Percentiles rank a stretch among this genome's conserved stretches.
Evolutionary conservation across 2,113 vertebrate species (phyloP).

Genomic region (Caloenas nicobarica): DNA sequence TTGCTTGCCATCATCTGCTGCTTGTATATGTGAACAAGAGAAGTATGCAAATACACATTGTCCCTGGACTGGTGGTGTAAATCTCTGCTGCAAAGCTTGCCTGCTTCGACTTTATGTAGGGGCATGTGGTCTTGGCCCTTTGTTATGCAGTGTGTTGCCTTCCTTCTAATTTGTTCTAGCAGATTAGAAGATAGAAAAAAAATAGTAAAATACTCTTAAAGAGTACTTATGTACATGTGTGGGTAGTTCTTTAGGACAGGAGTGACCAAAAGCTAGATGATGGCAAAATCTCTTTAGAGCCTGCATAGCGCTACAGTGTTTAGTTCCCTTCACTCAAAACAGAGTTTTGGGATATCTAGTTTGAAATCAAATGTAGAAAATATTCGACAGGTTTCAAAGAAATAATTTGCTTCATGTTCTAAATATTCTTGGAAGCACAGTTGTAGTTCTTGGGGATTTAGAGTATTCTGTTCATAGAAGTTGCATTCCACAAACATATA

Average conservation of each 20-base stretch:
- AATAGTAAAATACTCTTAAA: neutral
- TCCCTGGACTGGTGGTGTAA: neutral
- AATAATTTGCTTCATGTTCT: neutral
- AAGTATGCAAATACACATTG: neutral
- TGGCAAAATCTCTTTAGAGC: neutral
- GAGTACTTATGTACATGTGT: neutral
- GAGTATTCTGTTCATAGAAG: neutral
- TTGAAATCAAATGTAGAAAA: neutral
- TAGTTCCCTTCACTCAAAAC: neutral
- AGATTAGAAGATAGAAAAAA: neutral
- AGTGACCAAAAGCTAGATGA: neutral
- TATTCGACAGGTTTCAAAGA: neutral
- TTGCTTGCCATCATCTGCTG: neutral
- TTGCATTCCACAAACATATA: rapidly evolving
- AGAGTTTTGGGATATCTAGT: rapidly evolving
- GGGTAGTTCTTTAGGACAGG: neutral
- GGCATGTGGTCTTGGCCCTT: neutral
- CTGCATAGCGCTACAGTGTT: neutral
- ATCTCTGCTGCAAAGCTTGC: neutral
- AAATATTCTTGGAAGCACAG: neutral
- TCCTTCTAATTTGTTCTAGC: neutral
- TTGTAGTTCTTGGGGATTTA: neutral
- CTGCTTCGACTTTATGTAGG: neutral
- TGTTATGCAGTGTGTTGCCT: neutral
- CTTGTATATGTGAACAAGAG: neutral